A percentile compares a stretch with the other conserved stretches of the same genome.
Conservation (phyloP, 1,140 invertebrate species). For the Condylostylus longicornis region DNA sequence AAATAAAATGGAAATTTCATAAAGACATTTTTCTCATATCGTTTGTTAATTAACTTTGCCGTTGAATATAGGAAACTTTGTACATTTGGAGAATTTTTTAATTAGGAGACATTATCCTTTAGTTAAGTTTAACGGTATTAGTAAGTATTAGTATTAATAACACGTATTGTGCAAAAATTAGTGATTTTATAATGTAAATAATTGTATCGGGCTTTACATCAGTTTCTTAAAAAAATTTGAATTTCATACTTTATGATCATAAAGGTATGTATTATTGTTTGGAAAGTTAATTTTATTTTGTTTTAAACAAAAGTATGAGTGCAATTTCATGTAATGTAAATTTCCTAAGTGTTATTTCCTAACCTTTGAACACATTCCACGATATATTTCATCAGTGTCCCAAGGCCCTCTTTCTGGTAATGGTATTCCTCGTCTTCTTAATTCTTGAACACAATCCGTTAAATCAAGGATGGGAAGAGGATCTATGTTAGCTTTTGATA, state of each 20-base stretch:
- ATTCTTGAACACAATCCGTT: conserved; percentile 69
- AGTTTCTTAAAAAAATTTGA: too few relatives aligned
- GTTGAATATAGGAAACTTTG: too few relatives aligned
- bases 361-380: conserved; percentile 53
- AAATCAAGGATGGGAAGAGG: conserved; percentile 74
- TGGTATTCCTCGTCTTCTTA: conserved; percentile 61
- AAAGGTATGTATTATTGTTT: background rate
- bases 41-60: too few relatives aligned
- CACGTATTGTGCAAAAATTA: background rate
- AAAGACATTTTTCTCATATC: too few relatives aligned
- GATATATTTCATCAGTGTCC: conserved; percentile 52
- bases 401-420: conserved; percentile 51
- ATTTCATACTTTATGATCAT: too few relatives aligned
- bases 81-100: too few relatives aligned
- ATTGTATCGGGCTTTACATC: too few relatives aligned
- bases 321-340: too few relatives aligned
- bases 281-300: background rate
- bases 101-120: too few relatives aligned
- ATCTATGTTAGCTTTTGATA: conserved; percentile 68
- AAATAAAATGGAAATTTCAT: too few relatives aligned
- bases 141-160: too few relatives aligned
- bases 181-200: background rate
- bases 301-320: background rate
- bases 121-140: too few relatives aligned
- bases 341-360: background rate